Percentiles rank a stretch among this genome's conserved stretches.
These are phyloP conservation scores for Plemyria rubiginata DNA, from an alignment of 2,888 invertebrate genomes.

Conservation along the genomic window DNA sequence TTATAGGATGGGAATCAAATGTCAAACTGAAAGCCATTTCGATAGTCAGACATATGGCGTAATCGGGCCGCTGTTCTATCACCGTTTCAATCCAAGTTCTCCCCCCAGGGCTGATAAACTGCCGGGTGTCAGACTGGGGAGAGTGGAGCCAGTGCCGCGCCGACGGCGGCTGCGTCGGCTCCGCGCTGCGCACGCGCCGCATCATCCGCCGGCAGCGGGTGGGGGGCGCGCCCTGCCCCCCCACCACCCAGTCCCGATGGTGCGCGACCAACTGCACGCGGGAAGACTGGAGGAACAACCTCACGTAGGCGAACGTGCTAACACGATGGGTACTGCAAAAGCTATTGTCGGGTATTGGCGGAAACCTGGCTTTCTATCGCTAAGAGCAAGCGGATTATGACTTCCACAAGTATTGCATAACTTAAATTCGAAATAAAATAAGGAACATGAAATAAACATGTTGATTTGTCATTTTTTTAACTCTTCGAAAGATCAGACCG, in stretches of 20 bases:
- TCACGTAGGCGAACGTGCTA: conserved; percentile 54
- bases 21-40: too few species aligned
- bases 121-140: conserved; percentile 94
- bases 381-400: neutral
- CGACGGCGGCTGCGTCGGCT: conserved; percentile 96
- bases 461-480: neutral
- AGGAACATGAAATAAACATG: neutral
- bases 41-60: too few species aligned
- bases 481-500: neutral
- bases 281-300: conserved; percentile 75
- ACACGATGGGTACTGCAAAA: neutral
- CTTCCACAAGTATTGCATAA: neutral
- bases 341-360: neutral
- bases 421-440: too few species aligned
- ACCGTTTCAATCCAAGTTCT: neutral
- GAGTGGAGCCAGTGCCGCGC: conserved; percentile 95
- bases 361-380: neutral
- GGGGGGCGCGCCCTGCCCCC: conserved; percentile 93
- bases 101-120: conserved; percentile 87
- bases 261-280: conserved; percentile 88
- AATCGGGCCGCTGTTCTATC: too few species aligned
- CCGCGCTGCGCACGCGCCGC: conserved; percentile 91
- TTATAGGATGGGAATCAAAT: too few species aligned
- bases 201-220: conserved; percentile 91
- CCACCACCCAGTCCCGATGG: conserved; percentile 94